A percentile compares a stretch with the other conserved stretches of the same genome.
These are phyloP conservation scores for Xyrichtys novacula DNA, from an alignment of 2,797 vertebrate species.

Conservation along the genomic window DNA sequence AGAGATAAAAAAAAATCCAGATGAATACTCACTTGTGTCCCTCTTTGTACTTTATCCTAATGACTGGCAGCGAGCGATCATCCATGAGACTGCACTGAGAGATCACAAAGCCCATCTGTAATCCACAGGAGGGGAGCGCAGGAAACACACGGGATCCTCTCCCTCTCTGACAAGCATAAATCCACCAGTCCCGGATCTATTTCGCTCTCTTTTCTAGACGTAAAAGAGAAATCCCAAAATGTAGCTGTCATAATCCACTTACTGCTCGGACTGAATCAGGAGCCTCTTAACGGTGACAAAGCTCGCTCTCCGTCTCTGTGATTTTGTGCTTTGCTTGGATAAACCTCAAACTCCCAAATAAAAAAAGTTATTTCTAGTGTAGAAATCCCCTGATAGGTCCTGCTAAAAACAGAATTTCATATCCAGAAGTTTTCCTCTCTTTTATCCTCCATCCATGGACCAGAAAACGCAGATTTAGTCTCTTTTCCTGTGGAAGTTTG, in stretches of 20 bases:
- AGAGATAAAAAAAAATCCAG: slow-evolving; percentile 65
- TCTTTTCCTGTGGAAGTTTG: slow-evolving; percentile 36
- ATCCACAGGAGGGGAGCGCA: slow-evolving; percentile 75
- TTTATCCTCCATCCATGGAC: slow-evolving; percentile 53
- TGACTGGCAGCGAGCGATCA: slow-evolving; percentile 69
- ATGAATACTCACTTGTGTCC: slow-evolving; percentile 81
- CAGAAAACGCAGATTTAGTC: slow-evolving; percentile 27
- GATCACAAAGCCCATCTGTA: slow-evolving; percentile 80
- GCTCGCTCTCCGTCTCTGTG: slow-evolving; percentile 55
- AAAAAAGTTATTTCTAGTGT: slow-evolving; percentile 58
- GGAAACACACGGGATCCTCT: slow-evolving; percentile 59
- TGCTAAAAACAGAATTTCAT: slow-evolving; percentile 49
- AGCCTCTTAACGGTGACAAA: slow-evolving; percentile 61
- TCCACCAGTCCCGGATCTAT: slow-evolving; percentile 68
- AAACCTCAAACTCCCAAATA: slow-evolving; percentile 49
- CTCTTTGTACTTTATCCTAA: slow-evolving; percentile 78
- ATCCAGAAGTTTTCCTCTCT: slow-evolving; percentile 65
- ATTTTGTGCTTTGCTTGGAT: slow-evolving; percentile 62
- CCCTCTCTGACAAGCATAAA: slow-evolving; percentile 67
- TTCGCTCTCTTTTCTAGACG: slow-evolving; percentile 50
- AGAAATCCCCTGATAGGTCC: slow-evolving; percentile 45
- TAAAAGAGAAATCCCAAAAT: slow-evolving; percentile 75
- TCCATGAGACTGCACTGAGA: slow-evolving; percentile 70
- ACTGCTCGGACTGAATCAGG: slow-evolving; percentile 65
- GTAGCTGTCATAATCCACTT: slow-evolving; percentile 79